Conservation (phyloP, 2,888 invertebrate species). For the Cephus nigrinus region DNA sequence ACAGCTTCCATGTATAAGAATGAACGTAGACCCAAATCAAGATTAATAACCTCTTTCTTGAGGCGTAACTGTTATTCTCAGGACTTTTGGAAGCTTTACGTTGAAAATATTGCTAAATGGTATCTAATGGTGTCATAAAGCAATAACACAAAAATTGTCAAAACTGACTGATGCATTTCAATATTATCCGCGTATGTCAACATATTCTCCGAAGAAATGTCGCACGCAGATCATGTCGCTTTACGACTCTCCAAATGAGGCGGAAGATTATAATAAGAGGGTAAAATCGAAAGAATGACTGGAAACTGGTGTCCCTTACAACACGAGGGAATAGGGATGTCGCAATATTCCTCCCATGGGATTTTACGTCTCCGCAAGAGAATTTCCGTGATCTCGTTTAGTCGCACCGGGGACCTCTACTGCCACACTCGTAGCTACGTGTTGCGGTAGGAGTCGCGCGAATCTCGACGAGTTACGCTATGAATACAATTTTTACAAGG, state of each 20-base stretch:
- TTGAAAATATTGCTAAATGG: too few relatives aligned
- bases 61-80: neutral
- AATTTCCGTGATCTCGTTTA: neutral
- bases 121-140: neutral
- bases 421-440: neutral
- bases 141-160: neutral
- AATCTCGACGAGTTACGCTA: neutral
- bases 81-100: neutral
- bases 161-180: neutral
- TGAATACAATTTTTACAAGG: neutral
- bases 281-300: conserved; percentile 11
- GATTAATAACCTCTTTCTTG: neutral
- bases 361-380: neutral
- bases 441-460: neutral
- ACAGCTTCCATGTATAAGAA: neutral
- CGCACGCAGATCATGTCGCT: conserved; percentile 2
- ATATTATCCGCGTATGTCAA: neutral
- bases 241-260: conserved; percentile 4
- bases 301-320: neutral
- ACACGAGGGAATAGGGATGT: neutral
- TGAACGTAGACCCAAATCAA: neutral
- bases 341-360: neutral
- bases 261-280: conserved; percentile 17
- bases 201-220: neutral
- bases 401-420: neutral